phyloP scores from a whole-genome alignment of 2,113 vertebrate species.

The Melanerpes formicivorus region DNA sequence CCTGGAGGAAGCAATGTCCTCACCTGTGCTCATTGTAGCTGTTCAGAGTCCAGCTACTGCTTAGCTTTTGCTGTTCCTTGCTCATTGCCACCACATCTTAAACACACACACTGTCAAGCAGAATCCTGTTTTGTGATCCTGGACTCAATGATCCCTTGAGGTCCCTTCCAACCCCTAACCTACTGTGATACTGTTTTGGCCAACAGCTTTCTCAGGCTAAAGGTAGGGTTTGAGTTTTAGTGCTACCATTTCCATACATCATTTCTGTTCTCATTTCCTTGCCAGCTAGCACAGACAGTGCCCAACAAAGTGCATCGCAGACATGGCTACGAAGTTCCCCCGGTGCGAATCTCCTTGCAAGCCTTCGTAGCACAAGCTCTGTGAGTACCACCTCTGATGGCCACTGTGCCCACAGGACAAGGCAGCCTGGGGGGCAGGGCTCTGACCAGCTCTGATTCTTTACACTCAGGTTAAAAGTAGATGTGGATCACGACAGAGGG shows the following conservation, averaged over 20 bases:
- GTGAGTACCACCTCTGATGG: conserved; percentile 69
- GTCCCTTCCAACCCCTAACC: too few species aligned
- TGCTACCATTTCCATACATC: fast-evolving
- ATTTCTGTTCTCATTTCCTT: neutral
- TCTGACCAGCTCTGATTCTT: neutral
- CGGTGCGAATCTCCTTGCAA: conserved; percentile 80
- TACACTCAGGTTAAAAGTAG: conserved; percentile 79
- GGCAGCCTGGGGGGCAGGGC: neutral
- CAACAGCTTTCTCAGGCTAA: fast-evolving
- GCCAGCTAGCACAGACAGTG: conserved; percentile 74
- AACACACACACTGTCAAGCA: neutral
- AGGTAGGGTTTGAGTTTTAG: neutral
- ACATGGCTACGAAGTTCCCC: conserved; percentile 74
- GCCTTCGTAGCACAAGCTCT: conserved; percentile 74
- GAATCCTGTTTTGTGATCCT: neutral
- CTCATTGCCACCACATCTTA: fast-evolving
- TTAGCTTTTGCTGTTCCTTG: neutral
- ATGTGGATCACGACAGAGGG: conserved; percentile 70
- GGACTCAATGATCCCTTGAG: too few species aligned
- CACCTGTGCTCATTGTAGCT: neutral
- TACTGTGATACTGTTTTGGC: neutral
- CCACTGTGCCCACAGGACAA: fast-evolving
- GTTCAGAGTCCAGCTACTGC: neutral
- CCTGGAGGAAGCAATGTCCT: neutral
- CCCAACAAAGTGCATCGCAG: conserved; percentile 77